Evolutionary conservation across 1,140 invertebrate genomes (phyloP), one percentile per base, ranked within the genome.

Genomic region (Drosophila guanche): DNA sequence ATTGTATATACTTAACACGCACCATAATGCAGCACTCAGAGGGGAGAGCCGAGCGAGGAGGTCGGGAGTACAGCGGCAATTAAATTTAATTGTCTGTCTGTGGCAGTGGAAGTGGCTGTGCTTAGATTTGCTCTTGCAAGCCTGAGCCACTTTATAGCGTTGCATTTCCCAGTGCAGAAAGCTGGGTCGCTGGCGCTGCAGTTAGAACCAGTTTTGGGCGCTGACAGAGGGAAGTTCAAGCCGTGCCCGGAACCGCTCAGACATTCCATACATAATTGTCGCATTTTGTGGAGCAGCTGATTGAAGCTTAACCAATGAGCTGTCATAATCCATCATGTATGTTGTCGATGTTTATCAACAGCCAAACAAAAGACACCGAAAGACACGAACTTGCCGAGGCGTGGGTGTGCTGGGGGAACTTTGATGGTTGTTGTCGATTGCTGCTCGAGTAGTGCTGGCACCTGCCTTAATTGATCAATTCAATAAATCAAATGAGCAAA

Each of bases 1-100:
- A 76, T 80, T 61, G 71, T 76, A 65, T 76, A 62, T 67, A 85
- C 75, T 86, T 76, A 73, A 40, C 67, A 65, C 58, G 72, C 55
- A 68, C 77, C 77, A 60, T 66, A 57, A 25, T 50, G 60, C 65
- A 66, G 23, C 12, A 61, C 22, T 62, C 56, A 37, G 20, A 43
- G 37, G 23, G 5, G 41, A n/a, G 20, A 14, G 53, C 29, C 16
- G 25, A 20, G 16, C 16, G 25, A 46, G 37, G 33, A 37, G 33
- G 33, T n/a, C n/a, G 16, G 16, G 16, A 20, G 33, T 8, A 33
- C 29, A 10, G 29, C 7, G 29, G 22, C 43, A 85, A 85, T 85
- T 86, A 85, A 68, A 51, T 59, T 76, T 76, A 85, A 85, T 76
- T 80, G 72, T 73, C 50, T 41, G 53, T 55, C 48, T 58, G 43